Percentiles rank a stretch among this genome's conserved stretches.
Conservation (phyloP, 2,113 vertebrate genomes). For the Otocyon megalotis region DNA sequence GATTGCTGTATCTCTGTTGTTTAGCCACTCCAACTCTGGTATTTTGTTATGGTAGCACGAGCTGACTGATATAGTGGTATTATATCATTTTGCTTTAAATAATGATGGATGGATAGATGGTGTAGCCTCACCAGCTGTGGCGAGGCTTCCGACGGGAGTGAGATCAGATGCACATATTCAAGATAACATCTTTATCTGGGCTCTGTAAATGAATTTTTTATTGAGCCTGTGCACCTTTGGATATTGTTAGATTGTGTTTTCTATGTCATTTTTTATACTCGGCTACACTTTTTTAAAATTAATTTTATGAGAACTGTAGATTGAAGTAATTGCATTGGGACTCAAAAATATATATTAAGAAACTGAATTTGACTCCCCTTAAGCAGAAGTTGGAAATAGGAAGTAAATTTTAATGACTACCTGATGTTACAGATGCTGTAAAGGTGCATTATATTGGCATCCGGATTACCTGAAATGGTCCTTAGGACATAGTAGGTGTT, state of each 20-base stretch:
- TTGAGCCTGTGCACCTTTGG: background rate
- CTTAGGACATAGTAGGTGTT: background rate
- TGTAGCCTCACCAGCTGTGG: background rate
- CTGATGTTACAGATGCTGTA: background rate
- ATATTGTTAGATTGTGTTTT: background rate
- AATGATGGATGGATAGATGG: background rate
- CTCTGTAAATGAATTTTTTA: background rate
- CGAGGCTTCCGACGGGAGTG: background rate
- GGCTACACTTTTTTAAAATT: background rate
- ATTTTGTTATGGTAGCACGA: background rate
- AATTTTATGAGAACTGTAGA: background rate
- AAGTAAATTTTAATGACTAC: background rate
- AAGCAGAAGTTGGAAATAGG: background rate
- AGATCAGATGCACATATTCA: background rate
- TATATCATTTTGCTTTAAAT: background rate
- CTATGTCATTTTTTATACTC: background rate
- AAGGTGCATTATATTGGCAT: background rate
- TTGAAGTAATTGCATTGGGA: background rate
- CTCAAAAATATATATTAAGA: background rate
- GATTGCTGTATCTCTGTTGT: background rate
- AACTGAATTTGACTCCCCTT: background rate
- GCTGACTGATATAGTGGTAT: background rate
- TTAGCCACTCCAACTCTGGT: background rate
- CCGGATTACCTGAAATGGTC: background rate
- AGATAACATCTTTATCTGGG: background rate